Base-by-base conservation (phyloP, 2,888 invertebrate species). In the Dexiosoma caninum region DNA sequence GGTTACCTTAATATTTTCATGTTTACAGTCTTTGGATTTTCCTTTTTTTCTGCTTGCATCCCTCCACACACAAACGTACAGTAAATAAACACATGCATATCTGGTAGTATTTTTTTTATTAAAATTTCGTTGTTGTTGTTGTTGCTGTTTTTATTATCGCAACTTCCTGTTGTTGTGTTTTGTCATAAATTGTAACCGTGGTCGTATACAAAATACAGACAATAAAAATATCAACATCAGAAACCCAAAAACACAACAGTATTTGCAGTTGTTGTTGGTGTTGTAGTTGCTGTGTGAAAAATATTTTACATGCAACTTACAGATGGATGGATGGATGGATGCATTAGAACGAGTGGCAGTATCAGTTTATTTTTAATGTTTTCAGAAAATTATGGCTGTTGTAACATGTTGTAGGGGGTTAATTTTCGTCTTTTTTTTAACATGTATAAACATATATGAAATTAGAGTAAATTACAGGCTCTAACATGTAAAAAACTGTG, bases 121-220 rank as follows among this genome's bases (percentile, higher is more conserved):
- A 8, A 4, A 6, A 23, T n/a, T 49, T 30, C 30, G 27, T 30
- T 51, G 27, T 51, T 78, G 69, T 66, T 72, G 72, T 70, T 70
- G 44, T 71, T 60, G 55, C 49, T n/a, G n/a, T 51, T 78, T 72
- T 66, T 72, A 69, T 70, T 70, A 51, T 71, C 66, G 55, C 49
- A 62, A 64, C 72, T 78, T 81, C 69, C 77, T 78, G 78, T 78
- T 81, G 78, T 78, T 81, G 64, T 77, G 72, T 81, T 81, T 74
- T 74, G 78, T 78, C 78, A 78, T 78, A 74, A 78, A 81, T 78
- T 75, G 81, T 75, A 70, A 59, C 44, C 64, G 59, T 70, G 78
- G 78, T 66, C 70, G 60, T 74, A 49, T 72, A 59, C 71, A 12
- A 59, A 64, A 37, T 19, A 37, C 37, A 59, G 32, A 21, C 46